Percentiles rank a stretch among this genome's conserved stretches.
Evolutionary conservation across 2,113 vertebrate species (phyloP).

Genomic region (Clarias macrocephalus): DNA sequence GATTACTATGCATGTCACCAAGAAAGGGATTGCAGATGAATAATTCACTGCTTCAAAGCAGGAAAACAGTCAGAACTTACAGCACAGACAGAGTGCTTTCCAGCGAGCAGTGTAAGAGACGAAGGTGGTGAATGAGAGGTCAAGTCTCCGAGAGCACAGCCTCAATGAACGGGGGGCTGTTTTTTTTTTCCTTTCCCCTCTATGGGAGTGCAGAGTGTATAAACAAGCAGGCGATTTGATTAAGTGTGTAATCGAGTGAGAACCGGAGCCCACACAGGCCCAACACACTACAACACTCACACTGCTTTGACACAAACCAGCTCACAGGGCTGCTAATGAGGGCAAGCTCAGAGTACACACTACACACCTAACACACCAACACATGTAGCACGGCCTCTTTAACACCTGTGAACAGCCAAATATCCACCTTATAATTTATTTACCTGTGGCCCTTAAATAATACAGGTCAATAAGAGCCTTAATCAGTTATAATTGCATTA

Average conservation of each 20-base stretch:
- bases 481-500: neutral
- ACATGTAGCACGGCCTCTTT: neutral
- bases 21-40: conserved; percentile 44
- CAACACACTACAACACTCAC: conserved; percentile 45
- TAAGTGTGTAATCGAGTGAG: conserved; percentile 57
- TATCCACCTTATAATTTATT: neutral
- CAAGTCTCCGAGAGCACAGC: conserved; percentile 23
- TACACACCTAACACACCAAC: conserved; percentile 24
- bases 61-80: conserved; percentile 41
- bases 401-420: conserved; percentile 17
- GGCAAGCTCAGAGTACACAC: neutral
- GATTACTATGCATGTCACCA: conserved; percentile 50
- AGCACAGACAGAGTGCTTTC: conserved; percentile 24
- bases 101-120: conserved; percentile 22
- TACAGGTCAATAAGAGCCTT: neutral
- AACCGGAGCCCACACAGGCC: conserved; percentile 39
- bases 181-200: conserved; percentile 45
- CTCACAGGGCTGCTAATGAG: conserved; percentile 43
- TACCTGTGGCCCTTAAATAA: neutral
- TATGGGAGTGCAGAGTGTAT: conserved; percentile 39
- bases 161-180: conserved; percentile 40
- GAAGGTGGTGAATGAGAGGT: conserved; percentile 16
- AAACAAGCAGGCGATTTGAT: conserved; percentile 59
- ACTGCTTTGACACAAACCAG: conserved; percentile 39
- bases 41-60: conserved; percentile 49